These are phyloP conservation scores for Criorhina ranunculi DNA, from an alignment of 2,888 invertebrate genomes.

Conservation along the genomic window DNA sequence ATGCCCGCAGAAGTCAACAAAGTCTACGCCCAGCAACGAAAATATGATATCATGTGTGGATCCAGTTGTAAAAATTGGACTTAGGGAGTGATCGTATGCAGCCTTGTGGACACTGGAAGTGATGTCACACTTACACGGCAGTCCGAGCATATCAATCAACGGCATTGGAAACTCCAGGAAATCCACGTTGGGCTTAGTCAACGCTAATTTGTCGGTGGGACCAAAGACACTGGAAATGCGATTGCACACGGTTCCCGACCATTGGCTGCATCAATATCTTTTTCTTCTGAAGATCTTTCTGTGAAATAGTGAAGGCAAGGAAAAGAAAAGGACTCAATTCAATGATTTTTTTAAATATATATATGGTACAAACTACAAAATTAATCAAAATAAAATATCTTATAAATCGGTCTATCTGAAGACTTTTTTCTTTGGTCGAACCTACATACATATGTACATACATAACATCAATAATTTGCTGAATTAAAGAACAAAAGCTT, in stretches of 20 bases:
- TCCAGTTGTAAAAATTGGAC: slow-evolving; percentile 2
- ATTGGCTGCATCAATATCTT: neutral
- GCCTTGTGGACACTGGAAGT: neutral
- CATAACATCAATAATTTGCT: too few species aligned
- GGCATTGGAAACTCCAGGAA: slow-evolving; percentile 19
- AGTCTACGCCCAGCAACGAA: neutral
- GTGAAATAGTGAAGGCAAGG: too few species aligned
- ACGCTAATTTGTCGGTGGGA: slow-evolving; percentile 2
- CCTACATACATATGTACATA: too few species aligned
- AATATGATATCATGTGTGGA: neutral
- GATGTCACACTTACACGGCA: slow-evolving; percentile 7
- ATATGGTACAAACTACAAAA: too few species aligned
- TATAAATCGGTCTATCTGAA: too few species aligned
- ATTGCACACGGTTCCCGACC: slow-evolving; percentile 4
- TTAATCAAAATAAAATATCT: too few species aligned
- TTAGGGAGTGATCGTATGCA: neutral
- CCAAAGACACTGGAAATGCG: neutral
- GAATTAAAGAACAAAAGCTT: too few species aligned
- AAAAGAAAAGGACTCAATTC: too few species aligned
- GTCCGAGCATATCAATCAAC: neutral
- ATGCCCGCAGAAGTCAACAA: neutral
- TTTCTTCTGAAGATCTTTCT: too few species aligned
- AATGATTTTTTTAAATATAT: too few species aligned
- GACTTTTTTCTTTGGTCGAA: too few species aligned
- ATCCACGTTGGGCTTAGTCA: slow-evolving; percentile 7